A percentile compares a stretch with the other conserved stretches of the same genome.
Conservation (phyloP, 35 echinoderm and acorn worm species). For the Apostichopus parvimensis region DNA sequence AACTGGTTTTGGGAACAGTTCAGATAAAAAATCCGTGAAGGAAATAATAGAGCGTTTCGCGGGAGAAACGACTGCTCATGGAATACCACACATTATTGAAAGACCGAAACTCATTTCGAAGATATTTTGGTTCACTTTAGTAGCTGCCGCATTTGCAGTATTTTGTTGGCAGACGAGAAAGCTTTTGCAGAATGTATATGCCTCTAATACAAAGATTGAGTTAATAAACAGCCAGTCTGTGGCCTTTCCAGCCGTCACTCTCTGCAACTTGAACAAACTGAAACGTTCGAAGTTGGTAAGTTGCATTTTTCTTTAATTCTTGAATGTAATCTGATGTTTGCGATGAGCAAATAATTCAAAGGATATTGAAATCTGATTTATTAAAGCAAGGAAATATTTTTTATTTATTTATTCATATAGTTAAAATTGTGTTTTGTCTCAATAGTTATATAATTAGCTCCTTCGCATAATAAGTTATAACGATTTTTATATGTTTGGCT, state of each 20-base stretch:
- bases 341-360: no score
- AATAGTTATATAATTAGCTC: no score
- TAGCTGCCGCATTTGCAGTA: constrained; percentile 11
- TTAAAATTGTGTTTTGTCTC: no score
- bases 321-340: no score
- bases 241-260: constrained; percentile 77
- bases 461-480: no score
- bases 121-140: constrained; percentile 68
- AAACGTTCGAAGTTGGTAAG: constrained; percentile 61
- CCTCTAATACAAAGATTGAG: constrained; percentile 76
- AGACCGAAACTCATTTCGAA: constrained; percentile 46
- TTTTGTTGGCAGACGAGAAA: constrained; percentile 52
- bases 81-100: constrained; percentile 64
- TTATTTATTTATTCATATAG: no score
- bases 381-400: no score
- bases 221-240: constrained; percentile 58
- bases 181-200: constrained; percentile 57
- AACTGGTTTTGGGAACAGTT: background rate
- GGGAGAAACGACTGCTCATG: constrained; percentile 73
- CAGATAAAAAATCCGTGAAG: background rate
- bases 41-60: constrained; percentile 50
- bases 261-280: constrained; percentile 94
- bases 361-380: no score
- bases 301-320: background rate
- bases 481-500: no score